A percentile compares a stretch with the other conserved stretches of the same genome.
These are phyloP conservation scores for Geophilus truncorum DNA, from an alignment of 2,888 invertebrate genomes.

Conservation along the genomic window DNA sequence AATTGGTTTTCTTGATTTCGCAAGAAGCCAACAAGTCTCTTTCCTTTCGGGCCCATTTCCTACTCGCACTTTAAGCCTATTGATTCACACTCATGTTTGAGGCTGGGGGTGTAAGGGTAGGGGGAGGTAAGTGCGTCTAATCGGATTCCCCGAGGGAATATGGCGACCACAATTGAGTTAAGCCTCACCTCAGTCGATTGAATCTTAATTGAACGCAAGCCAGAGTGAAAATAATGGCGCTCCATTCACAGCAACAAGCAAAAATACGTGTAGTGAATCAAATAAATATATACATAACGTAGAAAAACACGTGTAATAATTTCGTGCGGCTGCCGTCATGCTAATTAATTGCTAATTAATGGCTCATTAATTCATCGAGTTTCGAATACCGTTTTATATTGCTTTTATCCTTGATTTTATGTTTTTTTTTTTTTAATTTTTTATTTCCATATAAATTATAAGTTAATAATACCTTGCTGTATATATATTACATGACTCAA, in stretches of 20 bases:
- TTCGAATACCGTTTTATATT: too few relatives aligned
- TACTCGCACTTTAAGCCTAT: background rate
- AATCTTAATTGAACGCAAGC: conserved; percentile 5
- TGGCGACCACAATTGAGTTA: conserved; percentile 10
- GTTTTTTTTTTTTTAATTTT: background rate
- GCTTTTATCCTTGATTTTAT: too few relatives aligned
- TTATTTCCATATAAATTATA: background rate
- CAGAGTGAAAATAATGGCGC: background rate
- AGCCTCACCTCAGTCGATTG: conserved; percentile 10
- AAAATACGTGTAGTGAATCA: background rate
- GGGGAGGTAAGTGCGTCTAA: conserved; percentile 5
- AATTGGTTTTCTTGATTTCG: background rate
- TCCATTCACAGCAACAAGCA: background rate
- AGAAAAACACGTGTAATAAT: background rate
- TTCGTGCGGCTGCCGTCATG: background rate
- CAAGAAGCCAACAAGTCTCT: background rate
- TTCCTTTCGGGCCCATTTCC: background rate
- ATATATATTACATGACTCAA: background rate
- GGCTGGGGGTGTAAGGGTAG: background rate
- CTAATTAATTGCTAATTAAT: too few relatives aligned
- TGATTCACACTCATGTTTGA: background rate
- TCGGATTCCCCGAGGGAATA: conserved; percentile 10
- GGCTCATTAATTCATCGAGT: background rate
- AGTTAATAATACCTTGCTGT: background rate
- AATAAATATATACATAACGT: background rate